These are phyloP conservation scores for Micromys minutus DNA, from an alignment of 2,113 vertebrate species.

Conservation along the genomic window DNA sequence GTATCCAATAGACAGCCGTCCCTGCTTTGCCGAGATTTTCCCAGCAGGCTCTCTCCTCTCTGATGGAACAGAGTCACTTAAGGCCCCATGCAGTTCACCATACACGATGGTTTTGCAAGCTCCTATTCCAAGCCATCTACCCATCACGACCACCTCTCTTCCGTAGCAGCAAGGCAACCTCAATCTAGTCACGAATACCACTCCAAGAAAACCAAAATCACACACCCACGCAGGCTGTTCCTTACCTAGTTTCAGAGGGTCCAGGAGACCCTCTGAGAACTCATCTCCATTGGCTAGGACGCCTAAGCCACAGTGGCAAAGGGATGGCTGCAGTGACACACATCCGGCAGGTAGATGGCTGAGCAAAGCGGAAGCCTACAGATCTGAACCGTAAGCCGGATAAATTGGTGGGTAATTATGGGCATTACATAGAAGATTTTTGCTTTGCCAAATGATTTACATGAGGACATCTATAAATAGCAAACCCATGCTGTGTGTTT, in stretches of 20 bases:
- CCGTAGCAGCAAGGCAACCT: background rate
- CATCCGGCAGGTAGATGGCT: background rate
- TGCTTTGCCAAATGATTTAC: constrained; percentile 69
- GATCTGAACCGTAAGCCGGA: background rate
- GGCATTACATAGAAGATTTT: constrained; percentile 37
- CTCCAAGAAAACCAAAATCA: background rate
- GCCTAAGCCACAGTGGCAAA: background rate
- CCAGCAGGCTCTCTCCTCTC: background rate
- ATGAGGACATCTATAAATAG: constrained; percentile 66
- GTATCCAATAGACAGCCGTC: background rate
- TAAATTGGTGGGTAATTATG: constrained; percentile 25
- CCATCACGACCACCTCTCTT: background rate
- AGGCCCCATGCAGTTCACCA: background rate
- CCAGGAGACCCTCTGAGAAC: background rate
- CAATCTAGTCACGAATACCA: background rate
- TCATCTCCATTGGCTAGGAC: background rate
- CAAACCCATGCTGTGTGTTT: constrained; percentile 16
- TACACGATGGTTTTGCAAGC: background rate
- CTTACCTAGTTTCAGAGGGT: background rate
- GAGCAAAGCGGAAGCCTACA: background rate
- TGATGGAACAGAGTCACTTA: background rate
- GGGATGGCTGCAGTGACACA: background rate
- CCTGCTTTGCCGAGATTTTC: background rate
- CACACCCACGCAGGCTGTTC: background rate
- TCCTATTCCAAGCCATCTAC: background rate